Percentiles rank a stretch among this genome's conserved stretches.
Conservation (phyloP, 2,113 vertebrate genomes). For the Ophiodon elongatus region DNA sequence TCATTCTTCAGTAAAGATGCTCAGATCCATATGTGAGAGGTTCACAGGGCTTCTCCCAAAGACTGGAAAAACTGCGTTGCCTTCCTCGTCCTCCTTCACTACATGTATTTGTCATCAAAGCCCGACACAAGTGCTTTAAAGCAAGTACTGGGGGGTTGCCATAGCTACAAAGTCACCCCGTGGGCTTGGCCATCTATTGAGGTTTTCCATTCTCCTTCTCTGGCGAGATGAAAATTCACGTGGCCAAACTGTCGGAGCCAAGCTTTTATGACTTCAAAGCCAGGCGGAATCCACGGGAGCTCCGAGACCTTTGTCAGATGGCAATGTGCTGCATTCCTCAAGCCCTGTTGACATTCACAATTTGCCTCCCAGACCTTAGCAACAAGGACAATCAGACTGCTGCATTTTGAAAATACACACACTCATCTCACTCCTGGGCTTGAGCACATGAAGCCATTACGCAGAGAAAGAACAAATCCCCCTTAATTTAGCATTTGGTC, state of each 20-base stretch:
- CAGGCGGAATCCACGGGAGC: slow-evolving; percentile 50
- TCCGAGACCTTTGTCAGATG: slow-evolving; percentile 66
- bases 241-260: slow-evolving; percentile 68
- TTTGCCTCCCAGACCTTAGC: slow-evolving; percentile 60
- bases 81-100: slow-evolving; percentile 43
- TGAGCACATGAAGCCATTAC: slow-evolving; percentile 25
- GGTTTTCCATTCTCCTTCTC: slow-evolving; percentile 43
- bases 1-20: background rate
- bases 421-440: slow-evolving; percentile 21
- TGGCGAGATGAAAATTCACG: slow-evolving; percentile 56
- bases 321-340: slow-evolving; percentile 45
- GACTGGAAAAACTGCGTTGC: slow-evolving; percentile 29
- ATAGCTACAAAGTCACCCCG: slow-evolving; percentile 77
- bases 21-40: slow-evolving; percentile 30
- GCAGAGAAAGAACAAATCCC: slow-evolving; percentile 42
- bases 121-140: slow-evolving; percentile 63
- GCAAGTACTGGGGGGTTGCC: slow-evolving; percentile 71
- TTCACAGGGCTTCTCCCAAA: slow-evolving; percentile 38
- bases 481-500: slow-evolving; percentile 47
- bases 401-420: slow-evolving; percentile 35
- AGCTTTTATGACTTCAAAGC: slow-evolving; percentile 75
- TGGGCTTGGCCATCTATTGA: slow-evolving; percentile 64
- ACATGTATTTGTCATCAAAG: slow-evolving; percentile 74
- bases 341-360: slow-evolving; percentile 63
- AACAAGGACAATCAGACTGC: slow-evolving; percentile 36